A percentile compares a stretch with the other conserved stretches of the same genome.
These are phyloP conservation scores for Hafferia zeledoni DNA, from an alignment of 2,797 vertebrate genomes.

Conservation along the genomic window DNA sequence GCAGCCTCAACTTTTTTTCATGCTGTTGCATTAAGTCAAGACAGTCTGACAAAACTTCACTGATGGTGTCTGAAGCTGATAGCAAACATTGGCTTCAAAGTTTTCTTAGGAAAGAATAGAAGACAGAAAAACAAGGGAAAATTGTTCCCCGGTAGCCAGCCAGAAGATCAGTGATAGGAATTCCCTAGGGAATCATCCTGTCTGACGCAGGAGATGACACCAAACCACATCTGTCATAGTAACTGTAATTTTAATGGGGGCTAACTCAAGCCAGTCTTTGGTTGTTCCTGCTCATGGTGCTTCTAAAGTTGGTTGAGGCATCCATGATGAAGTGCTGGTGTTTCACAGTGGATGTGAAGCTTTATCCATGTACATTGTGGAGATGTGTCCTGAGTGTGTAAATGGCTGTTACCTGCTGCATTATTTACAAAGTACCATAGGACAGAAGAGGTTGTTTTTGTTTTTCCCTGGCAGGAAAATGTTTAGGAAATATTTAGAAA, in stretches of 20 bases:
- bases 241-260: neutral
- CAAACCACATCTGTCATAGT: accelerated
- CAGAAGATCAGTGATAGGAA: neutral
- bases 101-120: neutral
- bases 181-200: neutral
- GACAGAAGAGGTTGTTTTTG: accelerated
- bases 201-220: neutral
- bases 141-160: neutral
- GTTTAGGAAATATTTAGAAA: neutral
- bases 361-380: neutral
- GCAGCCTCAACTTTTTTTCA: neutral
- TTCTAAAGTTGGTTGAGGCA: neutral
- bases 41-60: neutral
- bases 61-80: neutral
- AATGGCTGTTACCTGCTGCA: neutral
- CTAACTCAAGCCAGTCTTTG: neutral
- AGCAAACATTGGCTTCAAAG: neutral
- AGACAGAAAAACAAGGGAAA: neutral
- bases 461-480: neutral
- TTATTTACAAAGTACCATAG: neutral
- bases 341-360: neutral
- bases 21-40: neutral
- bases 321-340: accelerated
- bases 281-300: neutral
- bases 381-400: neutral